Base-by-base conservation (phyloP, 1,140 invertebrate genomes). In the Bombus confusus region DNA sequence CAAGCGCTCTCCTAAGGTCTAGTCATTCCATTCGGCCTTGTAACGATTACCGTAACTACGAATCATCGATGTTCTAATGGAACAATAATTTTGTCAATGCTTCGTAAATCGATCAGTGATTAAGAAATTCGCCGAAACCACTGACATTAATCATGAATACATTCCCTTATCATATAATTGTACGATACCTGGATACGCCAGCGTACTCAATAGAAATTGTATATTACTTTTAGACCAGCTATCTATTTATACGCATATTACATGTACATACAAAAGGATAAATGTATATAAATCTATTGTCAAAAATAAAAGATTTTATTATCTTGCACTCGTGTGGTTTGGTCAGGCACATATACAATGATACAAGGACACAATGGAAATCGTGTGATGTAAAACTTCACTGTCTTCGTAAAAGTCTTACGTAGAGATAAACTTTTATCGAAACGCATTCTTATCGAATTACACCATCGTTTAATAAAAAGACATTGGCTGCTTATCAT, bases 1-100 rank as follows among this genome's bases (percentile, higher is more conserved):
- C n/a, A 28, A 72, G 12, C 22, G 22, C 0, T 74, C 25, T 34
- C 2, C 31, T 25, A 28, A 79, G 39, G 82, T 84, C 82, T 78
- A 84, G 75, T 84, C 64, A 69, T 57, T 69, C 8, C 8, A n/a
- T 78, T 78, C 74, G 82, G 37, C 34, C 74, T 78, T 83, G 12
- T 10, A 76, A 64, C 34, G 73, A 10, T 12, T 34, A 28, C 37
- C 2, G 37, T 28, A 34, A 41, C 15, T 25, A 34, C 74, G 41
- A n/a, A 75, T 18, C 25, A 34, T 15, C 57, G n/a, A 34, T 74
- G 31, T 43, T 37, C 13, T 13, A 64, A 62, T n/a, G 59, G 28
- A 37, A 47, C 34, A 8, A 12, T 43, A 37, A 52, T 31, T 78
- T 71, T 4, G 41, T 78, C 39, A 22, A 52, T 2, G 8, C n/a